These are phyloP conservation scores for Pseudorectes ferrugineus DNA, from an alignment of 2,113 vertebrate genomes.

Conservation along the genomic window DNA sequence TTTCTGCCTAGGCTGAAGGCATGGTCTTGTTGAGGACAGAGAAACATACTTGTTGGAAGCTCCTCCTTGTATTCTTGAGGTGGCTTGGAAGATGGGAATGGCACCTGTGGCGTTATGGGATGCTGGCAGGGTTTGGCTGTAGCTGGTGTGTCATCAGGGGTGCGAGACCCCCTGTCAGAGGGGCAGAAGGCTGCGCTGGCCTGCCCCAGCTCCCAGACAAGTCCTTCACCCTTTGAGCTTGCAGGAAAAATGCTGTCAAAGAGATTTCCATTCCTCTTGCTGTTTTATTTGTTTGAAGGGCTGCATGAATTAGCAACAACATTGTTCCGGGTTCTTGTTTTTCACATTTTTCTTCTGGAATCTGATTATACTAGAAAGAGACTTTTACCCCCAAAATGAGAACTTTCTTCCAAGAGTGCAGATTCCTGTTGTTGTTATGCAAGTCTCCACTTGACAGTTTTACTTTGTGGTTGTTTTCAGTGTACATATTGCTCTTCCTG, in stretches of 20 bases:
- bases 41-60: not conserved
- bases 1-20: not conserved
- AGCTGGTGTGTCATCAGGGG: not conserved
- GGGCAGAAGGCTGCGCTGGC: not conserved
- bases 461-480: not conserved
- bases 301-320: not conserved
- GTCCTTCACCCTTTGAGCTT: not conserved
- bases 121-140: not conserved
- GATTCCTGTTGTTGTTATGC: not conserved
- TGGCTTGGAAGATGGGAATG: not conserved
- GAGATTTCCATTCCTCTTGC: not conserved
- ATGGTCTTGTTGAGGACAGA: not conserved
- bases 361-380: not conserved
- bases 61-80: not conserved
- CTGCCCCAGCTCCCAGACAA: not conserved
- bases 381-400: not conserved
- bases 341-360: not conserved
- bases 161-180: fast-evolving
- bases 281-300: not conserved
- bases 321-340: not conserved
- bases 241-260: not conserved
- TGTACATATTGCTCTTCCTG: not conserved
- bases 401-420: not conserved
- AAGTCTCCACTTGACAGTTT: not conserved
- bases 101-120: fast-evolving